Evolutionary conservation across 2,888 invertebrate species (phyloP).

Genomic region (Xylophagus ater): DNA sequence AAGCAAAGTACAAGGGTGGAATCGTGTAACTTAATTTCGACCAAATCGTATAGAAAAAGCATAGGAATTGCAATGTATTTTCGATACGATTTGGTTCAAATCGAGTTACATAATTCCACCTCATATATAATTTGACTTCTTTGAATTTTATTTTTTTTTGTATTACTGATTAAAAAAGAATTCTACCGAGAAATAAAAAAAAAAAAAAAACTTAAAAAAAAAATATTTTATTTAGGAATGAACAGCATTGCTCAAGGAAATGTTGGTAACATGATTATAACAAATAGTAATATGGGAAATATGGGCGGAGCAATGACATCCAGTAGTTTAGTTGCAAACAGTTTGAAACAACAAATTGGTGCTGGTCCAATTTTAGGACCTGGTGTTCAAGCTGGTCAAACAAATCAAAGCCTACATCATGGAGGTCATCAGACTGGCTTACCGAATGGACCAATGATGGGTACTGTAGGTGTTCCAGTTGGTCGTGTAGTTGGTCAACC

Average conservation of each 20-base stretch:
- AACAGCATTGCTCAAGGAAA: constrained; percentile 50
- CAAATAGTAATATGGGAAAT: constrained; percentile 59
- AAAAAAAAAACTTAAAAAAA: constrained; percentile 7
- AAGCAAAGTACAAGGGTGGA: too few species aligned
- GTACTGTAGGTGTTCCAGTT: constrained; percentile 25
- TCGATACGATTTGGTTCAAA: too few species aligned
- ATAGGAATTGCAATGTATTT: too few species aligned
- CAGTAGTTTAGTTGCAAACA: constrained; percentile 63
- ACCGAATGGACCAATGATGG: constrained; percentile 70
- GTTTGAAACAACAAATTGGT: constrained; percentile 61
- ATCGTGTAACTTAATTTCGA: too few species aligned
- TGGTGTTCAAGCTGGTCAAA: constrained; percentile 20
- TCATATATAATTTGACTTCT: neutral
- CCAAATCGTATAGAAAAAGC: too few species aligned
- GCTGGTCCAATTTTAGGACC: constrained; percentile 27
- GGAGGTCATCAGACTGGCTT: constrained; percentile 42
- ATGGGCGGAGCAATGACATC: constrained; percentile 57
- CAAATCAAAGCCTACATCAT: constrained; percentile 34
- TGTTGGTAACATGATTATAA: constrained; percentile 65
- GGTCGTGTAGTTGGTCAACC: constrained; percentile 35
- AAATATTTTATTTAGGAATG: too few species aligned
- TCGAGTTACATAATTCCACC: too few species aligned
- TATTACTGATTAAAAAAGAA: neutral
- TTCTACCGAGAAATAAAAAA: neutral
- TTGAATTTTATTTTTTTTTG: neutral